Evolutionary conservation across 2,888 invertebrate species (phyloP), one percentile per base, ranked within the genome.

Genomic region (Melangyna quadrimaculata): DNA sequence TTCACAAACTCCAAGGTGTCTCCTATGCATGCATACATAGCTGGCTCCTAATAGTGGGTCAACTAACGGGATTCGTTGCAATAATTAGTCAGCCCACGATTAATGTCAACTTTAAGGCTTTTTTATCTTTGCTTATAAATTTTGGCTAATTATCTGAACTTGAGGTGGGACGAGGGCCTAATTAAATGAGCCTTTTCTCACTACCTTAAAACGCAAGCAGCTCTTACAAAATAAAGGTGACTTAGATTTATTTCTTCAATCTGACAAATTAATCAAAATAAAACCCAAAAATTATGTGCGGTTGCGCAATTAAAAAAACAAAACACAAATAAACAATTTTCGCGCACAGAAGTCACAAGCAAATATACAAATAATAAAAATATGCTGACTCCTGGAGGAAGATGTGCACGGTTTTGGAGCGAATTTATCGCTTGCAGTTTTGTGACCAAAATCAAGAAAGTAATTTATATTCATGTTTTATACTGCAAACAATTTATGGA

Each of bases 81-180:
- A 59, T 78, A 86, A 86, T 86, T 86, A 86, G 81, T 86, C 69
- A 86, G 86, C 86, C 86, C 86, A 86, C 86, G 86, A 86, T 73
- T 78, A 78, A 80, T 86, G 86, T 78, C 86, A 81, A 73, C 86
- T 70, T 55, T 48, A 67, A 51, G 63, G 57, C 72, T 86, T 63
- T 59, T 59, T 81, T 81, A 81, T 81, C 78, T 78, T 35, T 45
- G 70, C 69, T 78, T 70, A 81, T 81, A 86, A 78, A 86, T 81
- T 86, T 57, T 69, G 69, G 73, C 51, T 81, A 86, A 81, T 86
- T 86, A 81, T 72, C 61, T 65, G 43, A 43, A 45, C 22, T 43
- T 59, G n/a, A 48, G 43, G 59, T 14, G 53, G 57, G 35, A n/a
- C 5, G 59, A 7, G 57, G 59, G 59, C 74, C 74, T 86, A 77